Evolutionary conservation across 2,113 vertebrate genomes (phyloP).

Genomic region (Rhombomys opimus): DNA sequence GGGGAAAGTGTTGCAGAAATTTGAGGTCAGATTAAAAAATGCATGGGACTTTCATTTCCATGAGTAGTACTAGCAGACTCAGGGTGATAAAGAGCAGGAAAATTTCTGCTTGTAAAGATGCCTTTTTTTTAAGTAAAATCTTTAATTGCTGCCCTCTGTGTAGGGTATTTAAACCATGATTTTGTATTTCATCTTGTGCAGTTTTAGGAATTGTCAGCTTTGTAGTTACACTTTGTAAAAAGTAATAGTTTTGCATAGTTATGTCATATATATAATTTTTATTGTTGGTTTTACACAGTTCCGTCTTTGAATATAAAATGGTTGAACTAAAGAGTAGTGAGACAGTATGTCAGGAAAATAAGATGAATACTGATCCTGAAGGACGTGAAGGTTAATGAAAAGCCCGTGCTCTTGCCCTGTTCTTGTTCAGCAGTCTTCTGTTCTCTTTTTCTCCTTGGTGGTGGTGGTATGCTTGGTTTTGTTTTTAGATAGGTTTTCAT

Average conservation of each 20-base stretch:
- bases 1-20: background rate
- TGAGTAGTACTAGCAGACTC: background rate
- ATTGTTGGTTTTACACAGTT: slow-evolving; percentile 28
- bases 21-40: background rate
- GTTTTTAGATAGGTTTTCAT: background rate
- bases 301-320: background rate
- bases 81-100: background rate
- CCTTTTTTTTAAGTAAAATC: background rate
- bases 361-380: background rate
- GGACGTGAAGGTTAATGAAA: background rate
- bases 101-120: background rate
- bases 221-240: background rate
- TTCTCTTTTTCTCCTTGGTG: too few species aligned
- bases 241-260: slow-evolving; percentile 18
- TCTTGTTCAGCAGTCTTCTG: background rate
- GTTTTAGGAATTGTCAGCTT: background rate
- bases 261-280: background rate
- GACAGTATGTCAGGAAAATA: slow-evolving; percentile 4
- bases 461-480: background rate
- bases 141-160: background rate
- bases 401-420: background rate
- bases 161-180: background rate
- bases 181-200: slow-evolving; percentile 46
- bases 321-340: background rate
- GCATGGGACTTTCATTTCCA: background rate